phyloP scores from a whole-genome alignment of 2,888 invertebrate genomes.

The Neuroscelio doddi region DNA sequence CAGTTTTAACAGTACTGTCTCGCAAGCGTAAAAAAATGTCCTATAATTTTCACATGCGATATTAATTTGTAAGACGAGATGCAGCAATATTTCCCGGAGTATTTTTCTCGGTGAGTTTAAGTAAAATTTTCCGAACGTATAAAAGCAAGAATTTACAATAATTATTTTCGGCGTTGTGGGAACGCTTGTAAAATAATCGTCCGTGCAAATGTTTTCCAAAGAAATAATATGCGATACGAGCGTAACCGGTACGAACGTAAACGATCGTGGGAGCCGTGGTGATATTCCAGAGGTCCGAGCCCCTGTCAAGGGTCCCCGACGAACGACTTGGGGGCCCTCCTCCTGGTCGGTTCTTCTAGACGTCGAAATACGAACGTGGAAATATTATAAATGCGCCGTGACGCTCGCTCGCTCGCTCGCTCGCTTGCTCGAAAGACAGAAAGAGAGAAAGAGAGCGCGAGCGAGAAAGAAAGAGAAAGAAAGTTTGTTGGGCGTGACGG shows the following conservation, averaged over 20 bases:
- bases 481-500: conserved; percentile 69
- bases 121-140: too few relatives aligned
- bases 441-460: conserved; percentile 15
- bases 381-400: conserved; percentile 71
- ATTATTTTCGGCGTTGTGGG: background rate
- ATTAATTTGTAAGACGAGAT: too few relatives aligned
- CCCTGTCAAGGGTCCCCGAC: conserved; percentile 46
- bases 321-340: conserved; percentile 40
- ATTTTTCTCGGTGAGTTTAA: too few relatives aligned
- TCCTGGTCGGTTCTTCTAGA: conserved; percentile 45
- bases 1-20: too few relatives aligned
- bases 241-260: conserved; percentile 31
- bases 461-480: conserved; percentile 33
- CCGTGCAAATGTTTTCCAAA: conserved; percentile 35
- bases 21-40: too few relatives aligned
- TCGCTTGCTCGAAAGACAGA: conserved; percentile 41
- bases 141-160: too few relatives aligned
- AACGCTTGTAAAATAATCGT: conserved; percentile 3
- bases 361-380: conserved; percentile 67
- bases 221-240: conserved; percentile 27
- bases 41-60: too few relatives aligned
- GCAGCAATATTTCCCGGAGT: too few relatives aligned
- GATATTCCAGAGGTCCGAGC: conserved; percentile 51
- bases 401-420: conserved; percentile 55
- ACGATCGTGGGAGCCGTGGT: conserved; percentile 49